These are phyloP conservation scores for Falco columbarius DNA, from an alignment of 2,797 vertebrate species.

Conservation along the genomic window DNA sequence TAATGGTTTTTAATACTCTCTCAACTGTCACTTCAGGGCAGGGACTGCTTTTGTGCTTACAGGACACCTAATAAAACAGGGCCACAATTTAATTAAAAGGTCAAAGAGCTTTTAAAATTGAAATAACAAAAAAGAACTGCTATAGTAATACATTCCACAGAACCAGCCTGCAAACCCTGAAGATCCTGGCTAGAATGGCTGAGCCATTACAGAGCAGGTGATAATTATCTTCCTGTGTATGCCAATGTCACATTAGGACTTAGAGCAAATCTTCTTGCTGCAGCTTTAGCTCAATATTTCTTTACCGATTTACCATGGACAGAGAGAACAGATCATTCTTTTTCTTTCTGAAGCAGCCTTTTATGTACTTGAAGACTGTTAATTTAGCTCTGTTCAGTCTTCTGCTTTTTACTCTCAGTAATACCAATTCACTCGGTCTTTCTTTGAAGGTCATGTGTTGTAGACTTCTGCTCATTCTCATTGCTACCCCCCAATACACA, in stretches of 20 bases:
- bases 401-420: background rate
- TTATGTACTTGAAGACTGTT: background rate
- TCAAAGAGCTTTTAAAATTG: background rate
- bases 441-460: background rate
- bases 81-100: background rate
- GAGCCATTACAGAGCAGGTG: background rate
- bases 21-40: background rate
- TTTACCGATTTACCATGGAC: background rate
- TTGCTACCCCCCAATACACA: background rate
- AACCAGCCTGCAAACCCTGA: background rate
- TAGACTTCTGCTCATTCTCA: background rate
- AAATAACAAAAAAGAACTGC: background rate
- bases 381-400: background rate
- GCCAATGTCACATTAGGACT: background rate
- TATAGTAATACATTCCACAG: background rate
- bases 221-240: background rate
- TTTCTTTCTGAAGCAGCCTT: background rate
- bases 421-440: background rate
- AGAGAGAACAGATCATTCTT: background rate
- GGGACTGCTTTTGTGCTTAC: background rate
- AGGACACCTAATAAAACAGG: background rate
- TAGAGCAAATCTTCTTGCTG: constrained; percentile 4
- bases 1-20: background rate
- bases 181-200: background rate
- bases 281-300: constrained; percentile 4